Conservation (phyloP, 2,888 invertebrate species). For the Unio pictorum region DNA sequence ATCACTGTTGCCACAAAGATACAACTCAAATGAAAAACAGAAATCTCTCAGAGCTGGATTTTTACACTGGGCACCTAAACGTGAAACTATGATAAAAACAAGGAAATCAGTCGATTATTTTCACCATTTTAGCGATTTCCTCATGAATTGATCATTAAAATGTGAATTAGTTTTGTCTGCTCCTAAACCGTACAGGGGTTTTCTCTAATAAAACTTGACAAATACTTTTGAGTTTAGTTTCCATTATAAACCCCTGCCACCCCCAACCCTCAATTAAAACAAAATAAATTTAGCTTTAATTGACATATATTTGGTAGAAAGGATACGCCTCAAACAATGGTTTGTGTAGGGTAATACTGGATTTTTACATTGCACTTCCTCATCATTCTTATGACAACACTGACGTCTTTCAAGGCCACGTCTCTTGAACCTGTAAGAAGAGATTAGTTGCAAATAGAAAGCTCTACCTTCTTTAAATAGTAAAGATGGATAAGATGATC, state of each 20-base stretch:
- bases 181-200: neutral
- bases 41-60: too few relatives aligned
- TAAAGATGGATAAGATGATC: too few relatives aligned
- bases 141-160: too few relatives aligned
- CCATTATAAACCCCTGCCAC: neutral
- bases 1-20: too few relatives aligned
- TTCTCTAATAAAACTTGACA: neutral
- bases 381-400: conserved; percentile 58
- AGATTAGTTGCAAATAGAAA: neutral
- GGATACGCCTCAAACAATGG: conserved; percentile 82
- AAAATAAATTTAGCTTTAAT: too few relatives aligned
- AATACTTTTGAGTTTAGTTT: neutral
- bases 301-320: conserved; percentile 28
- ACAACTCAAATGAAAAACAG: too few relatives aligned
- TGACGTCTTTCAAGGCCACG: conserved; percentile 39
- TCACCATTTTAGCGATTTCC: too few relatives aligned
- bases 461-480: too few relatives aligned
- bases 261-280: too few relatives aligned
- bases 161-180: neutral
- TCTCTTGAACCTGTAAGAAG: conserved; percentile 45
- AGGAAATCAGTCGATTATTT: too few relatives aligned
- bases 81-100: too few relatives aligned
- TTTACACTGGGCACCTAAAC: too few relatives aligned
- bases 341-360: conserved; percentile 83
- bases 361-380: conserved; percentile 64